Evolutionary conservation across 2,113 vertebrate genomes (phyloP), one percentile per base, ranked within the genome.

Genomic region (Colaptes auratus): DNA sequence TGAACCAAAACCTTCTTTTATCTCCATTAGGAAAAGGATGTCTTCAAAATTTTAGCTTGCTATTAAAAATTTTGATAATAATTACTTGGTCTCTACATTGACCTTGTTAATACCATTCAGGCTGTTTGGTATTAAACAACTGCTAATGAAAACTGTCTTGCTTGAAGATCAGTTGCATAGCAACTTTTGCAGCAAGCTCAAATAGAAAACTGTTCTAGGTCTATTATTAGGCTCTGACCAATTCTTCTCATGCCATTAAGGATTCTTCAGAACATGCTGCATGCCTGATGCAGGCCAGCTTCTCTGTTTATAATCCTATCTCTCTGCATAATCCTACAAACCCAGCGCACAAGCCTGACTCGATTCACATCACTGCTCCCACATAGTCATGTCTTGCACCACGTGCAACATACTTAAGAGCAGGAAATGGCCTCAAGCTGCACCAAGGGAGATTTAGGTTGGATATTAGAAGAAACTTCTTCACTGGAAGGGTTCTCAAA

Each of bases 71-170:
- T 21, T 39, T 90, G 33, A 15, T 88, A 91, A 59, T 28, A 74
- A 64, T 76, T 78, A 70, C 31, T 71, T 53, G 31, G n/a, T 79
- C 67, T 82, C 80, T 56, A 4, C 27, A 74, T 8, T 73, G 91
- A 80, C 36, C 20, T 91, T 79, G 33, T 75, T 88, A 85, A 71
- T 66, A 67, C 13, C 11, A 66, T 55, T 78, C 52, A 86, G 56
- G 55, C 42, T 89, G 23, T 25, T 52, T 52, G 56, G 33, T 60
- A 86, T 86, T 88, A 71, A 60, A 77, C 58, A 78, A 63, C 67
- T 73, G 67, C 42, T 91, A 88, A 65, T 50, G 44, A 94, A 92
- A 95, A 78, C 59, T 44, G 44, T 46, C 90, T 93, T 46, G 24
- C 35, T 79, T 89, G 52, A 85, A 89, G 21, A 89, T 76, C 81